A percentile compares a stretch with the other conserved stretches of the same genome.
These are phyloP conservation scores for Pyrocephalus nanus DNA, from an alignment of 2,797 vertebrate genomes.

Conservation along the genomic window DNA sequence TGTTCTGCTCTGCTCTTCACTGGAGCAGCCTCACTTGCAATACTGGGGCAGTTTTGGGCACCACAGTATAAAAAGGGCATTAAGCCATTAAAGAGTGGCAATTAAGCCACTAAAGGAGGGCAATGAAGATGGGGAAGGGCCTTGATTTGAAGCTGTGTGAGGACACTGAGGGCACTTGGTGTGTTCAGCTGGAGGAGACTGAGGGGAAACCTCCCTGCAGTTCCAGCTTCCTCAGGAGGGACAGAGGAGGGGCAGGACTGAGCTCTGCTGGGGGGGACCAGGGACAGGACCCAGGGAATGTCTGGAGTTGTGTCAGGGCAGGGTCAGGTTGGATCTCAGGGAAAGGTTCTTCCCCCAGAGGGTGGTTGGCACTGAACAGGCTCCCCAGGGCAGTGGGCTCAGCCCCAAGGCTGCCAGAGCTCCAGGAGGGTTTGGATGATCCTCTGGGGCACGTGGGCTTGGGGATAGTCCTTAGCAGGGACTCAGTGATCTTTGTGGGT, in stretches of 20 bases:
- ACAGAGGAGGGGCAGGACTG: neutral
- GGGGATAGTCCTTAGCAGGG: neutral
- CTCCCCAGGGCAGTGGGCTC: neutral
- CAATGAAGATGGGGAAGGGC: fast-evolving
- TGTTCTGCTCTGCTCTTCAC: fast-evolving
- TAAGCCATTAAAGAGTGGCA: neutral
- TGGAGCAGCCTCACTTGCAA: fast-evolving
- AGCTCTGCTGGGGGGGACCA: neutral
- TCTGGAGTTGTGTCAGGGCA: neutral
- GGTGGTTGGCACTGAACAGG: neutral
- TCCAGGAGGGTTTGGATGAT: fast-evolving
- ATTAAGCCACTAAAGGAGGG: neutral
- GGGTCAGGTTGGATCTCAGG: fast-evolving
- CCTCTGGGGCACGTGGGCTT: neutral
- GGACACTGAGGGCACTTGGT: neutral
- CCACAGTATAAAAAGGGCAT: fast-evolving
- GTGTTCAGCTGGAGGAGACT: neutral
- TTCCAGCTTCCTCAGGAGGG: neutral
- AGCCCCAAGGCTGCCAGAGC: neutral
- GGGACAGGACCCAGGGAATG: fast-evolving
- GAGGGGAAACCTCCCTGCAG: neutral
- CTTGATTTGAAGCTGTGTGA: neutral
- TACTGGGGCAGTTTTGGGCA: neutral
- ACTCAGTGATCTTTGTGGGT: neutral
- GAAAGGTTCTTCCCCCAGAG: neutral